Percentiles rank a stretch among this genome's conserved stretches.
Conservation (phyloP, 2,113 vertebrate species). For the Andinoacara biseriatus region DNA sequence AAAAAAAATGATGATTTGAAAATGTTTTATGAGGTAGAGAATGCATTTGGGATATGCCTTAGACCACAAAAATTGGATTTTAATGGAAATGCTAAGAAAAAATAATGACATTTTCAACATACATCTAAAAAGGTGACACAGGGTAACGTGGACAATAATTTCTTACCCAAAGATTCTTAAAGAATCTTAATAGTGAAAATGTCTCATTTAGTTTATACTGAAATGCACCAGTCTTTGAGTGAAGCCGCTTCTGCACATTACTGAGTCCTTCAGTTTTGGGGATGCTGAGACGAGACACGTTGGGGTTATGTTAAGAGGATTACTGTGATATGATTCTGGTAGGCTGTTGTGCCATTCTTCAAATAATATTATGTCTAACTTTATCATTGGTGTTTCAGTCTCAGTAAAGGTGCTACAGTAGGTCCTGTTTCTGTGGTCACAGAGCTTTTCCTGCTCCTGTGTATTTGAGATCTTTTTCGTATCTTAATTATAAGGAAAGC, state of each 20-base stretch:
- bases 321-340: not conserved
- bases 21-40: slow-evolving; percentile 33
- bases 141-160: not conserved
- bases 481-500: not conserved
- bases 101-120: not conserved
- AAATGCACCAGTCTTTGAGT: not conserved
- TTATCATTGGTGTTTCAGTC: not conserved
- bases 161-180: not conserved
- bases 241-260: not conserved
- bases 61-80: not conserved
- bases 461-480: not conserved
- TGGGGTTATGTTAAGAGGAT: not conserved
- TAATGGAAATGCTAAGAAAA: not conserved
- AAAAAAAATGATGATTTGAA: not conserved
- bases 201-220: not conserved
- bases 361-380: not conserved
- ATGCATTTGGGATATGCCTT: not conserved
- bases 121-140: not conserved
- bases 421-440: not conserved
- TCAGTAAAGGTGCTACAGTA: not conserved
- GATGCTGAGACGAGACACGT: not conserved
- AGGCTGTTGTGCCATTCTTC: not conserved
- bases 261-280: not conserved
- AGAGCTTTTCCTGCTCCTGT: not conserved
- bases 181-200: not conserved